These are phyloP conservation scores for Drosophila parthenogenetica DNA, from an alignment of 2,888 invertebrate species.

Conservation along the genomic window DNA sequence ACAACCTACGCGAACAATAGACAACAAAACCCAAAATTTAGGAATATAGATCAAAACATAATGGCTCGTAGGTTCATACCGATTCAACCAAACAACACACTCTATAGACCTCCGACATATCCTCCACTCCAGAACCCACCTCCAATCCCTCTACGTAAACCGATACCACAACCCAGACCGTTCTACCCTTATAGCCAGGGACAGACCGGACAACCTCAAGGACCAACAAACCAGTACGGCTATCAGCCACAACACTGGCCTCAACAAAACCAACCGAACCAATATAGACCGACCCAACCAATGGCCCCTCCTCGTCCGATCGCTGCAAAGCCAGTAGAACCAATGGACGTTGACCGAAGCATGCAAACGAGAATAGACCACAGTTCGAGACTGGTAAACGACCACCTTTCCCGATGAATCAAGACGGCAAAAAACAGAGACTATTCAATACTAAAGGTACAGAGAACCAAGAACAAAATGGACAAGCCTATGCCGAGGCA, in stretches of 20 bases:
- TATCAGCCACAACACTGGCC: too few relatives aligned
- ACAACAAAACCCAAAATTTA: neutral
- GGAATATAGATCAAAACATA: neutral
- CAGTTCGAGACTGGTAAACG: slow-evolving; percentile 1
- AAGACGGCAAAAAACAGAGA: neutral
- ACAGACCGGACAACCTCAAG: too few relatives aligned
- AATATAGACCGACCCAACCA: neutral
- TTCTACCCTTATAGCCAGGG: too few relatives aligned
- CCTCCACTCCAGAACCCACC: too few relatives aligned
- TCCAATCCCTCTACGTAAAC: too few relatives aligned
- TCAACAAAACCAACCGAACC: neutral
- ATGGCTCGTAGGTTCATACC: neutral
- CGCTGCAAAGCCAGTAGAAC: slow-evolving; percentile 3
- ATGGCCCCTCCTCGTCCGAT: neutral
- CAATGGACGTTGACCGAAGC: slow-evolving; percentile 8
- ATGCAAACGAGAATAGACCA: slow-evolving; percentile 4
- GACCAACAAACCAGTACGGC: neutral
- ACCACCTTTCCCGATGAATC: too few relatives aligned
- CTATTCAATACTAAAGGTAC: neutral
- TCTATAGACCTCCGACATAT: too few relatives aligned
- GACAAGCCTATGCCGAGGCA: neutral
- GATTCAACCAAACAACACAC: neutral
- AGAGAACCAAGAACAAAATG: neutral
- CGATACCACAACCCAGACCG: too few relatives aligned
- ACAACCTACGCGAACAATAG: neutral